Base-by-base conservation (phyloP, 2,888 invertebrate genomes). In the Agrochola circellaris region DNA sequence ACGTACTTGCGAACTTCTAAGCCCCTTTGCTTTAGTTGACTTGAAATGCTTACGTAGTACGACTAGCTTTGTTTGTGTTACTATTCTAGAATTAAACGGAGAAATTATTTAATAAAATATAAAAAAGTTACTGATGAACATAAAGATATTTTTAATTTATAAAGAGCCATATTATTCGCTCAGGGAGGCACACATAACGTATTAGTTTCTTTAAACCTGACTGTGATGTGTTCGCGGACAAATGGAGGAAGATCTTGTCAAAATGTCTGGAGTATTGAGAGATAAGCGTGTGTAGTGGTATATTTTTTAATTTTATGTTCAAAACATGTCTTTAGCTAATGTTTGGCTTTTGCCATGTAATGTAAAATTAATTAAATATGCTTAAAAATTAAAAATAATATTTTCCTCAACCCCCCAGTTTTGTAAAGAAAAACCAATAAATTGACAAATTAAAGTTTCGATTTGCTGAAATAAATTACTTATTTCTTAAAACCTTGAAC, bases 401-500 rank as follows among this genome's bases (percentile, higher is more conserved):
- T n/a, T n/a, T n/a, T n/a, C n/a, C n/a, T n/a, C n/a, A n/a, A n/a
- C n/a, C n/a, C n/a, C 34, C 34, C 34, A 34, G 11, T n/a, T 54
- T 54, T 23, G 0, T 30, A 48, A 48, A 20, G 9, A 23, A 61
- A 81, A 48, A 0, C 6, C 3, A 48, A 61, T 45, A 66, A 65
- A 74, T 81, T 81, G 60, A 45, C 54, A 42, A 6, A n/a, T 26
- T 0, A 15, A 38, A 38, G 13, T 45, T 34, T 13, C 30, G 54
- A 51, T 34, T 68, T 1, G 0, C 0, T 17, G 2, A 30, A 77
- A 48, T 5, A 42, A 34, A 51, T 58, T n/a, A 51, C 5, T 13
- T 58, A 69, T 82, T 69, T 38, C 72, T 54, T 64, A 58, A 67
- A 68, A 42, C 15, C 34, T 38, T n/a, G 15, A 82, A n/a, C 23